Evolutionary conservation across 2,113 vertebrate species (phyloP).

Genomic region (Ictidomys tridecemlineatus): DNA sequence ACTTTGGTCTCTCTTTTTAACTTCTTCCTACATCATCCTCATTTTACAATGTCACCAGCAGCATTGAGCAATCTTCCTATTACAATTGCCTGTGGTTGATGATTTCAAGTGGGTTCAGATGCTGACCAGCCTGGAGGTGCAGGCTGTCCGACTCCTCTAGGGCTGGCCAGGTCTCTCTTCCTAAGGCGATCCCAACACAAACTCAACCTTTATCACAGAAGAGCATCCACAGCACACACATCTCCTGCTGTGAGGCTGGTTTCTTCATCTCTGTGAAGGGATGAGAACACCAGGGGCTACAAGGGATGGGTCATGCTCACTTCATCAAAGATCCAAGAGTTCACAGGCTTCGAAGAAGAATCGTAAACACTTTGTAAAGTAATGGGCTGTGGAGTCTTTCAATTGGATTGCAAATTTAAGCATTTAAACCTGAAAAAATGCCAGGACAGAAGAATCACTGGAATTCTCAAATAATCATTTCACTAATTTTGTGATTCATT

Average conservation of each 20-base stretch:
- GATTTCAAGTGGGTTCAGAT: background rate
- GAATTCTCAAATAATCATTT: background rate
- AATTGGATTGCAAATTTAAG: background rate
- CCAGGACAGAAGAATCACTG: background rate
- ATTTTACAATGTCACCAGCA: too few species aligned
- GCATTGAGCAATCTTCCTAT: background rate
- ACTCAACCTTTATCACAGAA: background rate
- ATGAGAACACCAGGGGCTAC: background rate
- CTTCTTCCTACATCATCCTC: background rate
- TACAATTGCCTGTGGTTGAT: rapidly evolving
- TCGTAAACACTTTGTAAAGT: background rate
- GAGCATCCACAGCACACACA: rapidly evolving
- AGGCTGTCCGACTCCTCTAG: background rate
- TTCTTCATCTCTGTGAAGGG: background rate
- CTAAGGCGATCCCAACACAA: background rate
- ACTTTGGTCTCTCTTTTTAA: background rate
- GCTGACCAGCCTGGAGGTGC: background rate
- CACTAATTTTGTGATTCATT: background rate
- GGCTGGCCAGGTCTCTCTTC: too few species aligned
- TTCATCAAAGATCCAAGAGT: too few species aligned
- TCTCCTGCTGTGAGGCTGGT: background rate
- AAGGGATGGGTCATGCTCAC: background rate
- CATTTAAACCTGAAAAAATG: background rate
- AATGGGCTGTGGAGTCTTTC: background rate
- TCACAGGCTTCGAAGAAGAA: background rate